Evolutionary conservation across 1,140 invertebrate genomes (phyloP), one percentile per base, ranked within the genome.

Genomic region (Ectropis grisescens): DNA sequence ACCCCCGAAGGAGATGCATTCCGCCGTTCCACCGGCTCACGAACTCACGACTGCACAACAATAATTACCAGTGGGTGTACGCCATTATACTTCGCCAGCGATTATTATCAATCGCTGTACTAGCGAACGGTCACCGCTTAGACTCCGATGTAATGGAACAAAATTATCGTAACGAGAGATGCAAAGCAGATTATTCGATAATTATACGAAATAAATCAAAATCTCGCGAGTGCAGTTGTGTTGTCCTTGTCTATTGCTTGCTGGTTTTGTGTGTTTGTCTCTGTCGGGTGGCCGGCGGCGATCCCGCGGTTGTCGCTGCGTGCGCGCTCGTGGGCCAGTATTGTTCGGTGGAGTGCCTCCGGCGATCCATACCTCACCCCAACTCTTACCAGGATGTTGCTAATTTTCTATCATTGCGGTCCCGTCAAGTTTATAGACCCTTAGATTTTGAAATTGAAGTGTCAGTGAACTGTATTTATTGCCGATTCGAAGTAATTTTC

Each of bases 1-100:
- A 68, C 72, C 76, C 76, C 72, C 71, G 75, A 70, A 81, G 75
- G 76, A 78, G 76, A 79, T 79, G 76, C 76, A 81, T 81, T 81
- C 76, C 72, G 43, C 58, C 54, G 58, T 62, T 59, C 58, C 58
- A 64, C 47, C 56, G 56, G 57, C 67, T 66, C 75, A 78, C 75
- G 75, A 81, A 67, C 72, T 81, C 75, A 81, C 76, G 76, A 81
- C 76, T 72, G 62, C 69, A 76, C 72, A 70, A 72, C 74, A 72
- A 81, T 81, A 81, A 81, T 81, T 81, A 81, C 69, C 72, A 60
- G 69, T 70, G 75, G 75, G 70, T 78, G 76, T 78, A 76, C 76
- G 71, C 72, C 65, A 78, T 78, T 81, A 81, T 81, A 74, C 67
- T 76, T 78, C 70, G 67, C 76, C 53, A 74, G 67, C 65, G 76